A percentile compares a stretch with the other conserved stretches of the same genome.
These are phyloP conservation scores for Drosophila nigrodunni DNA, from an alignment of 1,140 invertebrate genomes.

Conservation along the genomic window DNA sequence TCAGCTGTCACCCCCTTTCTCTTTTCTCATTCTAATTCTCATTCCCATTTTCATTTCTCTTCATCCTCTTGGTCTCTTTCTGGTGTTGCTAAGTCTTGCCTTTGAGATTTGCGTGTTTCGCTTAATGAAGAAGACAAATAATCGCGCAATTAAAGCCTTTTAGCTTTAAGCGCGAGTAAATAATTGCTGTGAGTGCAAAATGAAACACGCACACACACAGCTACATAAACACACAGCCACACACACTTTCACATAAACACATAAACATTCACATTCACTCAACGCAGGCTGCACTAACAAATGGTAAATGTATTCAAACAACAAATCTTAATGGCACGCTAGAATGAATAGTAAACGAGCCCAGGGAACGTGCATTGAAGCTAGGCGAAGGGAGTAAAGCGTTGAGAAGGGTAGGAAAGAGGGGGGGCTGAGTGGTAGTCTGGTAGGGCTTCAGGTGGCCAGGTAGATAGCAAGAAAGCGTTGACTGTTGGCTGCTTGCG, in stretches of 20 bases:
- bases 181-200: slow-evolving; percentile 83
- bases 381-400: too few species aligned
- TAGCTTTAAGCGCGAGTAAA: slow-evolving; percentile 84
- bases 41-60: not conserved
- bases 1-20: slow-evolving; percentile 4
- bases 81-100: slow-evolving; percentile 49
- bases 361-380: slow-evolving; percentile 8
- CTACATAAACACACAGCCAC: slow-evolving; percentile 8
- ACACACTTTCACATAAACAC: slow-evolving; percentile 14
- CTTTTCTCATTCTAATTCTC: not conserved
- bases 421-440: not conserved
- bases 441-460: slow-evolving; percentile 39
- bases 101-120: slow-evolving; percentile 84
- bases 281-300: slow-evolving; percentile 71
- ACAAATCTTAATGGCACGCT: slow-evolving; percentile 83
- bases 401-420: not conserved
- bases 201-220: slow-evolving; percentile 55
- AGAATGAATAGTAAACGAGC: slow-evolving; percentile 83
- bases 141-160: slow-evolving; percentile 84
- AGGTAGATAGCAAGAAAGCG: slow-evolving; percentile 43
- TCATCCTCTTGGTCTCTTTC: too few species aligned
- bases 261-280: slow-evolving; percentile 29
- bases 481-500: slow-evolving; percentile 43
- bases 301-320: slow-evolving; percentile 83
- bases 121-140: slow-evolving; percentile 84